phyloP scores from a whole-genome alignment of 2,888 invertebrate species.

The Himalopsyche kuldschensis region DNA sequence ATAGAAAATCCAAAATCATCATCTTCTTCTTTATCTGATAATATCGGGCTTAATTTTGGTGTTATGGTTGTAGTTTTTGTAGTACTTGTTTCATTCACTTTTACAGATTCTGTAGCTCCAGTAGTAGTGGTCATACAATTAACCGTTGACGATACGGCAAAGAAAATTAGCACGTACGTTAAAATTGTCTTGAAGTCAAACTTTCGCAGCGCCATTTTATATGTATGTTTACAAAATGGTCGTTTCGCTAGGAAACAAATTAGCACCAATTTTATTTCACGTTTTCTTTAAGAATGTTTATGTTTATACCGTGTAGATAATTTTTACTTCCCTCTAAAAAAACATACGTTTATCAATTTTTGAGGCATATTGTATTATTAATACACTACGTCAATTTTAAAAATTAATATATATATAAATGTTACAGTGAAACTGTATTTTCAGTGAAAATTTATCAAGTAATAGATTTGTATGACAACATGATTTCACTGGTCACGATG shows the following conservation, averaged over 20 bases:
- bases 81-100: background rate
- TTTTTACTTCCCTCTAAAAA: too few species aligned
- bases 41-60: background rate
- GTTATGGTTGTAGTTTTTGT: background rate
- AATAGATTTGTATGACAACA: too few species aligned
- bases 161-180: background rate
- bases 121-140: background rate
- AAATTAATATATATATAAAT: too few species aligned
- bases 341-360: too few species aligned
- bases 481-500: too few species aligned
- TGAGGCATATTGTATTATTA: too few species aligned
- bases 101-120: background rate
- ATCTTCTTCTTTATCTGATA: slow-evolving; percentile 15
- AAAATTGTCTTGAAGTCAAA: background rate
- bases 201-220: background rate
- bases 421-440: too few species aligned
- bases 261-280: background rate
- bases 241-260: background rate
- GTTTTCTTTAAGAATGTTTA: too few species aligned
- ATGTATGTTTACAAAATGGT: background rate
- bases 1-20: slow-evolving; percentile 33
- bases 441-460: too few species aligned
- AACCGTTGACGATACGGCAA: background rate
- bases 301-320: too few species aligned
- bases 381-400: too few species aligned